Percentiles rank a stretch among this genome's conserved stretches.
Evolutionary conservation across 2,797 vertebrate genomes (phyloP).

Genomic region (Petrocephalus schoutedeni): DNA sequence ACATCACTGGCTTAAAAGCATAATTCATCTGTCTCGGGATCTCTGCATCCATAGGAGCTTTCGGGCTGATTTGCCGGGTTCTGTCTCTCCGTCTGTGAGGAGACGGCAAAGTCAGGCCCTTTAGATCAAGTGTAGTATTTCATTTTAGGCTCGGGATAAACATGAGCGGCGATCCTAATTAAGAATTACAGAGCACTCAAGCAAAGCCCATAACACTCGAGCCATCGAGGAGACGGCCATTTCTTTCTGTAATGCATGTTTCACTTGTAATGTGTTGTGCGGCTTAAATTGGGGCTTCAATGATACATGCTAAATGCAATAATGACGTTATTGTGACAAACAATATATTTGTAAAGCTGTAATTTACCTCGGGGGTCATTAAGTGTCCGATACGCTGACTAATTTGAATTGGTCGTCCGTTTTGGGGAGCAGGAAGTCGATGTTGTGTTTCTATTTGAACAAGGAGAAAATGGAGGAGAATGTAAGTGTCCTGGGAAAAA

Average conservation of each 20-base stretch:
- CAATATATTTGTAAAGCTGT: conserved; percentile 23
- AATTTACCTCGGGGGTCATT: conserved; percentile 23
- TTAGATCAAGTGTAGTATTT: conserved; percentile 39
- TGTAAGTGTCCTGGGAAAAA: not conserved
- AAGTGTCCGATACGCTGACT: conserved; percentile 16
- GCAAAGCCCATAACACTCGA: conserved; percentile 40
- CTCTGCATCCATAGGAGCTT: conserved; percentile 45
- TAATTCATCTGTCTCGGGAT: conserved; percentile 54
- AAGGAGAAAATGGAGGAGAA: not conserved
- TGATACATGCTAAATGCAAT: conserved; percentile 43
- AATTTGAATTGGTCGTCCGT: conserved; percentile 17
- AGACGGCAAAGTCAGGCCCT: not conserved
- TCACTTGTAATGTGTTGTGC: conserved; percentile 52
- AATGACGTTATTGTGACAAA: conserved; percentile 59
- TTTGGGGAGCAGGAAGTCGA: conserved; percentile 12
- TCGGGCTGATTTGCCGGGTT: conserved; percentile 47
- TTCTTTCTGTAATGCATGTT: conserved; percentile 33
- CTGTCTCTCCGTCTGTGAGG: conserved; percentile 30
- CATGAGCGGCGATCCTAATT: conserved; percentile 57
- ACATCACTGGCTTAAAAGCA: conserved; percentile 68
- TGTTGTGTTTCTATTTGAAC: conserved; percentile 12
- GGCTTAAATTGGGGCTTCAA: conserved; percentile 57
- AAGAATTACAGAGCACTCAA: conserved; percentile 53
- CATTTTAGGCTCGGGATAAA: conserved; percentile 41
- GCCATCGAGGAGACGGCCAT: conserved; percentile 26